phyloP scores from a whole-genome alignment of 2,113 vertebrate genomes.

The Megaceryle torquata region DNA sequence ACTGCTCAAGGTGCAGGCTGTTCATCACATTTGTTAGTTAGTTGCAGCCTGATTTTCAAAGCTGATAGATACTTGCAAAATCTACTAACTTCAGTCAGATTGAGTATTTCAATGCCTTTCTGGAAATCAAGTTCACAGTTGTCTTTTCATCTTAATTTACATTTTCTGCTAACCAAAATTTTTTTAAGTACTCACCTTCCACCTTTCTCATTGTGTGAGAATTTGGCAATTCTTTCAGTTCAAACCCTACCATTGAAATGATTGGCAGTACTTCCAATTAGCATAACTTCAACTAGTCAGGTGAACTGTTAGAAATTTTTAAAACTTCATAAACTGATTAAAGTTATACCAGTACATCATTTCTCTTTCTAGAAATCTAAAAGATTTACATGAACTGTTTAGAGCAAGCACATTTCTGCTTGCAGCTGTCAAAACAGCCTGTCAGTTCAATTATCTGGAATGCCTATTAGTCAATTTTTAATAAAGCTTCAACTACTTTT shows the following conservation, averaged over 20 bases:
- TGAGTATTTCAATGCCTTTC: not conserved
- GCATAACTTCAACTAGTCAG: conserved; percentile 16
- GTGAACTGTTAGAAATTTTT: conserved; percentile 39
- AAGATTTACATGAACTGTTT: conserved; percentile 75
- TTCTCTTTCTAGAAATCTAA: conserved; percentile 70
- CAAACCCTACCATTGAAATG: not conserved
- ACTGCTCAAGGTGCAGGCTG: not conserved
- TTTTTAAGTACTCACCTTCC: conserved; percentile 13
- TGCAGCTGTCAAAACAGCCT: conserved; percentile 80
- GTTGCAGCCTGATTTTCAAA: not conserved
- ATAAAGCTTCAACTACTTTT: conserved; percentile 75
- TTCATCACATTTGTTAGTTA: not conserved
- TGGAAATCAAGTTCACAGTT: not conserved
- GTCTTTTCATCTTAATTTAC: not conserved
- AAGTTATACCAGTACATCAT: conserved; percentile 67
- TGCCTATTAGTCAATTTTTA: conserved; percentile 78
- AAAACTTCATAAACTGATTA: conserved; percentile 62
- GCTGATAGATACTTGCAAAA: not conserved
- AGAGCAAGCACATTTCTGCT: conserved; percentile 66
- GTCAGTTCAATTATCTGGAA: conserved; percentile 78
- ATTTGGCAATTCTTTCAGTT: conserved; percentile 20
- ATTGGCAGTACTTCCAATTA: conserved; percentile 69
- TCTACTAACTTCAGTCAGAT: not conserved
- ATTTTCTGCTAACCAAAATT: conserved; percentile 6
- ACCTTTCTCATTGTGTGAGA: conserved; percentile 7